Conservation (phyloP, 2,113 vertebrate species). For the Callopanchax toddi region DNA sequence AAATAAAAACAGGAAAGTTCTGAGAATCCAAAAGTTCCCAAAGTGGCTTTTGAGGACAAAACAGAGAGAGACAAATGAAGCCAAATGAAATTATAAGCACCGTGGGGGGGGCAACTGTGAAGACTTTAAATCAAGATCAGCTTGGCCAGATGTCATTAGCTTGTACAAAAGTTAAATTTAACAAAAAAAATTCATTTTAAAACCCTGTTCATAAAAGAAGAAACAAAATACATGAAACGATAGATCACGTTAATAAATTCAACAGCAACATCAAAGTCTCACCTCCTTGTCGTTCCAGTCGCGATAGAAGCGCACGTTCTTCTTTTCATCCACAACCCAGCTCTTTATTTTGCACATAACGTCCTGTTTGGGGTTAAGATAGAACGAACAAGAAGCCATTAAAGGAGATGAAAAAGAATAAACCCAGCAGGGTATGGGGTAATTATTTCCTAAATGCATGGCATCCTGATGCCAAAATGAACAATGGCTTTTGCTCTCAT, state of each 20-base stretch:
- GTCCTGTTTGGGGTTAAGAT: slow-evolving; percentile 87
- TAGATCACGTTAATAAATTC: slow-evolving; percentile 64
- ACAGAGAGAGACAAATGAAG: slow-evolving; percentile 53
- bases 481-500: slow-evolving; percentile 73
- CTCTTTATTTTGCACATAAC: slow-evolving; percentile 98
- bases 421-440: slow-evolving; percentile 84
- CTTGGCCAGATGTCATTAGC: slow-evolving; percentile 75
- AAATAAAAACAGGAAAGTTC: slow-evolving; percentile 46
- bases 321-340: slow-evolving; percentile 94
- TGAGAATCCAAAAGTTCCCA: slow-evolving; percentile 59
- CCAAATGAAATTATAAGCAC: slow-evolving; percentile 67
- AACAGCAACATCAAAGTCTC: slow-evolving; percentile 78
- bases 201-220: no score
- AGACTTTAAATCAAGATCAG: slow-evolving; percentile 71
- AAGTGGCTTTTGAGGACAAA: slow-evolving; percentile 61
- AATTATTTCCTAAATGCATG: slow-evolving; percentile 86
- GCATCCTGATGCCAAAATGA: slow-evolving; percentile 78
- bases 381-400: slow-evolving; percentile 87
- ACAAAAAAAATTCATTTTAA: slow-evolving; percentile 40
- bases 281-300: slow-evolving; percentile 97
- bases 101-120: slow-evolving; percentile 62
- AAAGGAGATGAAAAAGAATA: slow-evolving; percentile 84
- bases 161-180: slow-evolving; percentile 62
- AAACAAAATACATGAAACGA: slow-evolving; percentile 56
- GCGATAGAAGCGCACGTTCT: slow-evolving; percentile 89